Evolutionary conservation across 35 echinoderm and acorn worm genomes (phyloP).

Genomic region (Lytechinus pictus): DNA sequence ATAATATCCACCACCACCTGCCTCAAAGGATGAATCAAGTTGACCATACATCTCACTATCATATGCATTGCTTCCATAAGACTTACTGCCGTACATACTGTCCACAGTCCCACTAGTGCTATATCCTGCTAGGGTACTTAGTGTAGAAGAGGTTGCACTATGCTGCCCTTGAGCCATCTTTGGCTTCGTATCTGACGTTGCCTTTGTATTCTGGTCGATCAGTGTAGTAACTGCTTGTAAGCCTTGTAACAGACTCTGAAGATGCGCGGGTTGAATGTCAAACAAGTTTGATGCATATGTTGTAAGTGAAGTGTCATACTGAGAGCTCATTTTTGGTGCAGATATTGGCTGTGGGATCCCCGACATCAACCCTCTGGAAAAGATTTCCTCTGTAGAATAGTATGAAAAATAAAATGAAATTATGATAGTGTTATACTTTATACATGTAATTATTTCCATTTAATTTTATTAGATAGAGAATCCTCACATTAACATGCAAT

Average conservation of each 20-base stretch:
- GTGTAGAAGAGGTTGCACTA: neutral
- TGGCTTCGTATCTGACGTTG: neutral
- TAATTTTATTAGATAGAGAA: no score
- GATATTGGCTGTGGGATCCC: neutral
- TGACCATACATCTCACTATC: neutral
- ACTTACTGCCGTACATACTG: neutral
- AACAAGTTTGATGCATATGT: neutral
- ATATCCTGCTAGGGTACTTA: neutral
- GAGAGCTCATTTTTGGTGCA: neutral
- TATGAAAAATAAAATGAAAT: neutral
- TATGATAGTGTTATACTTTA: neutral
- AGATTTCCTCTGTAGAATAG: neutral
- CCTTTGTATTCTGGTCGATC: neutral
- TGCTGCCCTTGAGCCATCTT: neutral
- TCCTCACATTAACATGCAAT: no score
- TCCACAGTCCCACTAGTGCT: neutral
- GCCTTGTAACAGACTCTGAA: neutral
- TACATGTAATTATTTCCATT: no score
- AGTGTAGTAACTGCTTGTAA: neutral
- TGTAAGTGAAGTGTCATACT: neutral
- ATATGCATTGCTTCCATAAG: neutral
- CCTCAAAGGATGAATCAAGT: neutral
- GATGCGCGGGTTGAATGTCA: neutral
- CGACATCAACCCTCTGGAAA: neutral
- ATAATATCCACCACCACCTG: neutral